A percentile compares a stretch with the other conserved stretches of the same genome.
These are phyloP conservation scores for Panthera leo DNA, from an alignment of 2,113 vertebrate genomes.

Conservation along the genomic window DNA sequence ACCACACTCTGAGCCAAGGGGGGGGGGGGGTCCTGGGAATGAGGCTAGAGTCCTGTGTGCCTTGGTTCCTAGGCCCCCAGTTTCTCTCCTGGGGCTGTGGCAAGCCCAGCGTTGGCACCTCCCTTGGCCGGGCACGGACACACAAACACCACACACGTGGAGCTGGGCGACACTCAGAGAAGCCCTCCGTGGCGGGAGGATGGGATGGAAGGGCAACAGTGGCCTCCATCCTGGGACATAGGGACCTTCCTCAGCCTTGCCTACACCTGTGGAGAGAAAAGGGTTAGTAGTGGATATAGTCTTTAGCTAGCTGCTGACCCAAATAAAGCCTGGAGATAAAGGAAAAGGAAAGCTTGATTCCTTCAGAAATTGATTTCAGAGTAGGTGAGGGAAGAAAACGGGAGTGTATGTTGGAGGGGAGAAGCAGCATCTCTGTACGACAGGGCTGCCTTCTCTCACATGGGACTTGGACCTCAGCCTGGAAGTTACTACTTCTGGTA, in stretches of 20 bases:
- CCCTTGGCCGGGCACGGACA: constrained; percentile 74
- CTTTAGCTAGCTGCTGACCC: not conserved
- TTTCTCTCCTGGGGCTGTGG: constrained; percentile 62
- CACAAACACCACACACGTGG: constrained; percentile 74
- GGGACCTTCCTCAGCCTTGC: constrained; percentile 72
- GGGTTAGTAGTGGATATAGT: not conserved
- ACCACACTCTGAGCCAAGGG: constrained; percentile 78
- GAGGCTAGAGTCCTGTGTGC: constrained; percentile 43
- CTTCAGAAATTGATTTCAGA: not conserved
- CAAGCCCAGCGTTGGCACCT: constrained; percentile 65
- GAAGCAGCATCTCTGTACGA: not conserved
- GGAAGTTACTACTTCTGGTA: not conserved
- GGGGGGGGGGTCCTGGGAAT: constrained; percentile 13
- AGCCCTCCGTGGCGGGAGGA: constrained; percentile 46
- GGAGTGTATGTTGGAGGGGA: not conserved
- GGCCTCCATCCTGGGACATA: constrained; percentile 56
- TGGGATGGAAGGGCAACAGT: constrained; percentile 58
- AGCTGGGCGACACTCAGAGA: constrained; percentile 65
- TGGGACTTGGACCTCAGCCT: not conserved
- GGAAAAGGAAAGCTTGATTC: constrained; percentile 6
- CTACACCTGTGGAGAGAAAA: constrained; percentile 84
- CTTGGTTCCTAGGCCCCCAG: constrained; percentile 53
- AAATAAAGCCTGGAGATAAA: not conserved
- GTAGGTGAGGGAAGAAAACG: not conserved
- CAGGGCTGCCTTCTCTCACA: not conserved